phyloP scores from a whole-genome alignment of 2,888 invertebrate genomes.

The Proisotoma minuta region DNA sequence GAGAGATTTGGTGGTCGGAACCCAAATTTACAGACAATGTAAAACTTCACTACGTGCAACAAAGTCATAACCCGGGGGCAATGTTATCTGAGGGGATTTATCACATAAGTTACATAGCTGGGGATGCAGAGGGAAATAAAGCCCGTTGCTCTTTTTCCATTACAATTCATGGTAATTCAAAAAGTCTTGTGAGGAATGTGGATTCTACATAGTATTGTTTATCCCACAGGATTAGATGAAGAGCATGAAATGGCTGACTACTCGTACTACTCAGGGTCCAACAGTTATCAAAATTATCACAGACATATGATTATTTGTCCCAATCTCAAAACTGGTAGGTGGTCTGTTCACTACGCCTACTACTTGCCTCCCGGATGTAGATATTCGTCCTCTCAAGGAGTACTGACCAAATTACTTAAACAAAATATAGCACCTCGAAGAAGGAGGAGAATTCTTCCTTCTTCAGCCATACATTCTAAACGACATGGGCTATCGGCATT shows the following conservation, averaged over 20 bases:
- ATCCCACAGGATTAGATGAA: constrained; percentile 37
- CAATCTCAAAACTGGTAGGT: constrained; percentile 47
- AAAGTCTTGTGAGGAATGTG: too few species aligned
- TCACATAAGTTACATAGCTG: constrained; percentile 62
- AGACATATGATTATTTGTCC: constrained; percentile 48
- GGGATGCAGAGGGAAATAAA: constrained; percentile 60
- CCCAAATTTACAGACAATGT: constrained; percentile 61
- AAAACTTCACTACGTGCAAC: constrained; percentile 56
- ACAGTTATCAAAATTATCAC: constrained; percentile 27
- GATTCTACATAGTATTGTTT: background rate
- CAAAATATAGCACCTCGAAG: constrained; percentile 15
- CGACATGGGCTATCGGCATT: too few species aligned
- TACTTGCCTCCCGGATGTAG: constrained; percentile 47
- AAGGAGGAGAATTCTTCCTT: background rate
- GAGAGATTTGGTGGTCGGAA: constrained; percentile 62
- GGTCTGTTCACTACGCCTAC: constrained; percentile 47
- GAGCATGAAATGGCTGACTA: constrained; percentile 47
- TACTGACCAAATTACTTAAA: constrained; percentile 45
- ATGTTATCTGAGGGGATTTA: constrained; percentile 59
- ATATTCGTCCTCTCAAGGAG: constrained; percentile 38
- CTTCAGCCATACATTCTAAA: background rate
- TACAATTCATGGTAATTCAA: constrained; percentile 60
- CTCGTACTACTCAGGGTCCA: constrained; percentile 38
- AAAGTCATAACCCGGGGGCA: constrained; percentile 56
- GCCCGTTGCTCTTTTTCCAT: constrained; percentile 63